Percentiles rank a stretch among this genome's conserved stretches.
Evolutionary conservation across 2,888 invertebrate species (phyloP).

Genomic region (Trichopria drosophilae): DNA sequence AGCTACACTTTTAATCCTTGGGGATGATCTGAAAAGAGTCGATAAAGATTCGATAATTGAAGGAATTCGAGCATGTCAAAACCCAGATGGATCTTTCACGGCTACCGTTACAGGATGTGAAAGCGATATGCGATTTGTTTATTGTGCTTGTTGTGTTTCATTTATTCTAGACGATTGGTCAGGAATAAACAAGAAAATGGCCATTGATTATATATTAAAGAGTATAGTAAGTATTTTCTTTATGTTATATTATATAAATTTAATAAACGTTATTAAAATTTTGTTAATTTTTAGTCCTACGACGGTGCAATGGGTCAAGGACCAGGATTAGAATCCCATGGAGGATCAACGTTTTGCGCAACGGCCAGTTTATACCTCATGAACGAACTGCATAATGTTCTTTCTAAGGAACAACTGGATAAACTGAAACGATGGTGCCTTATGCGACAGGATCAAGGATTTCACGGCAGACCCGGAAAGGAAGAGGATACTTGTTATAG

Average conservation of each 20-base stretch:
- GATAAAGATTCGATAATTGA: slow-evolving; percentile 77
- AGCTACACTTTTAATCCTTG: slow-evolving; percentile 79
- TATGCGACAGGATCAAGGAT: slow-evolving; percentile 77
- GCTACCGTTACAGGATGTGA: slow-evolving; percentile 83
- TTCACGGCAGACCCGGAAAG: slow-evolving; percentile 95
- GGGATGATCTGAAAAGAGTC: slow-evolving; percentile 83
- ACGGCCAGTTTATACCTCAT: slow-evolving; percentile 88
- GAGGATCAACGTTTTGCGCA: slow-evolving; percentile 98
- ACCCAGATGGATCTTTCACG: slow-evolving; percentile 83
- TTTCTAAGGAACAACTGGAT: slow-evolving; percentile 65
- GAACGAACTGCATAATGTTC: slow-evolving; percentile 65
- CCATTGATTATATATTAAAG: slow-evolving; percentile 77
- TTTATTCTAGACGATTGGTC: slow-evolving; percentile 91
- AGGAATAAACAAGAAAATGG: slow-evolving; percentile 76
- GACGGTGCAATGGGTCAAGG: slow-evolving; percentile 91
- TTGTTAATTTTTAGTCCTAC: slow-evolving; percentile 70
- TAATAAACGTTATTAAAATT: slow-evolving; percentile 17
- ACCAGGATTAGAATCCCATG: slow-evolving; percentile 88
- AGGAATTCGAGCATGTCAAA: slow-evolving; percentile 80
- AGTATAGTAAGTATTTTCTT: slow-evolving; percentile 72
- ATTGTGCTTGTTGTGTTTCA: slow-evolving; percentile 91
- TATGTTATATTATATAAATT: slow-evolving; percentile 36
- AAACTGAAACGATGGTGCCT: slow-evolving; percentile 82
- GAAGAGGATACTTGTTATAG: slow-evolving; percentile 97
- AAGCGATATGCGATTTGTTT: slow-evolving; percentile 96